Conservation (phyloP, 2,797 vertebrate genomes). For the Danionella dracula region DNA sequence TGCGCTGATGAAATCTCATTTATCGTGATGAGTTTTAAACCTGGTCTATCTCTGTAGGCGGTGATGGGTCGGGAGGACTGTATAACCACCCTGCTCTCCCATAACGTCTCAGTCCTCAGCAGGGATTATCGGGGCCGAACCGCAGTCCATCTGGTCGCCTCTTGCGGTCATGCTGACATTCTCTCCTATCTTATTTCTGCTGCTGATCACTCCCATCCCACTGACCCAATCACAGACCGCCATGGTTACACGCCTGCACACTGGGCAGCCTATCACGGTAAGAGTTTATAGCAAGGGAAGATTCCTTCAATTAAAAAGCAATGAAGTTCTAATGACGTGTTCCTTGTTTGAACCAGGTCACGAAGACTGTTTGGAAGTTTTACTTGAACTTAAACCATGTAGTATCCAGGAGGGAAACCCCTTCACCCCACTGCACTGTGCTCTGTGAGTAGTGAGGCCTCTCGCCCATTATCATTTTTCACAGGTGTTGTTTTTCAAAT, state of each 20-base stretch:
- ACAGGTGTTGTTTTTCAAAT: too few species aligned
- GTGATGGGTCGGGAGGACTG: slow-evolving; percentile 92
- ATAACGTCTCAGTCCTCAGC: slow-evolving; percentile 85
- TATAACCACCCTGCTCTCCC: slow-evolving; percentile 88
- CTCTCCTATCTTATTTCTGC: slow-evolving; percentile 86
- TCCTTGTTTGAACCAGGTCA: slow-evolving; percentile 72
- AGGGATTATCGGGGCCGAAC: slow-evolving; percentile 89
- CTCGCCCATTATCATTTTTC: too few species aligned
- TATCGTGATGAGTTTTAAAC: neutral
- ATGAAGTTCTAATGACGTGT: neutral
- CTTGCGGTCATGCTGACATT: slow-evolving; percentile 84
- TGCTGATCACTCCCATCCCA: slow-evolving; percentile 79
- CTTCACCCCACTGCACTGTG: slow-evolving; percentile 99
- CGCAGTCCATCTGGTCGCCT: slow-evolving; percentile 92
- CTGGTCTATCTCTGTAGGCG: slow-evolving; percentile 62
- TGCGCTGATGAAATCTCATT: neutral
- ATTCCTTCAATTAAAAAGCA: too few species aligned
- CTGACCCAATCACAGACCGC: slow-evolving; percentile 88
- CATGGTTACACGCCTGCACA: slow-evolving; percentile 92
- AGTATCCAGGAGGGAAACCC: slow-evolving; percentile 95
- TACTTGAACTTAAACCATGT: slow-evolving; percentile 99
- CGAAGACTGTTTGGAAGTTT: slow-evolving; percentile 99
- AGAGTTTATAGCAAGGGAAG: too few species aligned
- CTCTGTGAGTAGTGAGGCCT: slow-evolving; percentile 81
- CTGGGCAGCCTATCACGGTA: slow-evolving; percentile 98